phyloP scores from a whole-genome alignment of 2,113 vertebrate species.

The Nothoprocta perdicaria region DNA sequence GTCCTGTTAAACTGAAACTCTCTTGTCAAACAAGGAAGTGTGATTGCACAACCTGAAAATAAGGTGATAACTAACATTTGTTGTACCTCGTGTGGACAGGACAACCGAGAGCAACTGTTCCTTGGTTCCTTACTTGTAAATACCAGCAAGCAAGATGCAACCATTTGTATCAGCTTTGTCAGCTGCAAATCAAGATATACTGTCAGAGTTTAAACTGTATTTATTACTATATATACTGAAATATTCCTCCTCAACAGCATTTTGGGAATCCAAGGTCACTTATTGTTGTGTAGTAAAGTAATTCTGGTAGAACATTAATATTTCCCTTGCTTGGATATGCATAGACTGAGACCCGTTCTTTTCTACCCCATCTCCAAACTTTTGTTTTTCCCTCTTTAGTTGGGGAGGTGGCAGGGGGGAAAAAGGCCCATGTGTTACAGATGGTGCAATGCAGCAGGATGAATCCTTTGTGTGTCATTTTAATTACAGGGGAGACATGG shows the following conservation, averaged over 20 bases:
- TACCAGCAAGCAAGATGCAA: not conserved
- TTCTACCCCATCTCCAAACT: not conserved
- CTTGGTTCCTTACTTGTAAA: not conserved
- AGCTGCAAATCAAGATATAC: not conserved
- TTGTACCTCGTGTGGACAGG: not conserved
- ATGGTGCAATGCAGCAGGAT: not conserved
- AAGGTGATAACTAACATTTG: not conserved
- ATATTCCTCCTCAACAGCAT: not conserved
- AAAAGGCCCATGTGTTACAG: not conserved
- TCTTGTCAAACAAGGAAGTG: slow-evolving; percentile 6
- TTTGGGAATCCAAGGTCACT: not conserved
- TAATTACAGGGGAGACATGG: slow-evolving; percentile 2
- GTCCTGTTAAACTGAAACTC: not conserved
- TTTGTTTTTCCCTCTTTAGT: not conserved
- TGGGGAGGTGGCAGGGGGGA: fast-evolving
- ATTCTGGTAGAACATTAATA: not conserved
- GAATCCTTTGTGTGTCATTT: not conserved
- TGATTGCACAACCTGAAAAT: not conserved
- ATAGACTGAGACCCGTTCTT: not conserved
- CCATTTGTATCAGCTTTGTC: not conserved
- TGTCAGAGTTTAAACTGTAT: not conserved
- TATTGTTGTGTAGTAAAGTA: not conserved
- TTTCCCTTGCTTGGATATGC: not conserved
- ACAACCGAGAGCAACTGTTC: not conserved
- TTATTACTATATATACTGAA: not conserved